Evolutionary conservation across 2,888 invertebrate species (phyloP).

Genomic region (Drosophila meridionalis): DNA sequence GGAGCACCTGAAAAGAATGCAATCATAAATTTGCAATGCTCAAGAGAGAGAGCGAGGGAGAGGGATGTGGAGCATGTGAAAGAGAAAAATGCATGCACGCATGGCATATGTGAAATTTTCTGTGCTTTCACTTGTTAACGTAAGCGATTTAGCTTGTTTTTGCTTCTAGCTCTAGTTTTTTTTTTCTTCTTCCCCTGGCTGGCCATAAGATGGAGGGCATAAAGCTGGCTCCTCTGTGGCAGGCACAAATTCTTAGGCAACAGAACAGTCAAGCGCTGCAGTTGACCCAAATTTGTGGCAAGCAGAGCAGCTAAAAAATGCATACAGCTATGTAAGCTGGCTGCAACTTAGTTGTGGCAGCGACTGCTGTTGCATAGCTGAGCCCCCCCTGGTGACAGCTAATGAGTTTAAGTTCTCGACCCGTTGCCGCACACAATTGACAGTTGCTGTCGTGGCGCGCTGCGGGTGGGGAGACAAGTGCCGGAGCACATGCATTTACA

Average conservation of each 20-base stretch:
- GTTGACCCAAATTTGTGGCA: constrained; percentile 73
- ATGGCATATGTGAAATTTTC: constrained; percentile 46
- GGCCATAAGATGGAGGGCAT: constrained; percentile 56
- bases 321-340: constrained; percentile 47
- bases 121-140: constrained; percentile 60
- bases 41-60: not conserved
- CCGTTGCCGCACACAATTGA: constrained; percentile 67
- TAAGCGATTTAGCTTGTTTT: constrained; percentile 63
- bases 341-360: constrained; percentile 18
- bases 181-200: constrained; percentile 1
- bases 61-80: not conserved
- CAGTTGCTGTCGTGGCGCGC: constrained; percentile 41
- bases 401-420: constrained; percentile 77
- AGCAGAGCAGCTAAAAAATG: constrained; percentile 62
- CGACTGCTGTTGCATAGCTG: constrained; percentile 57
- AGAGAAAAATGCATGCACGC: constrained; percentile 15
- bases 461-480: constrained; percentile 36
- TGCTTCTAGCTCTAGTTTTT: constrained; percentile 1
- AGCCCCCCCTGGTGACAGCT: constrained; percentile 67
- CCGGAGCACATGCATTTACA: constrained; percentile 43
- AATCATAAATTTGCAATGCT: constrained; percentile 43
- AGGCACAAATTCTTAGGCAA: constrained; percentile 37
- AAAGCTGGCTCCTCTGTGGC: constrained; percentile 3
- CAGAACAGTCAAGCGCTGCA: constrained; percentile 39
- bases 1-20: constrained; percentile 53